Base-by-base conservation (phyloP, 2,113 vertebrate species). In the Pimephales promelas region DNA sequence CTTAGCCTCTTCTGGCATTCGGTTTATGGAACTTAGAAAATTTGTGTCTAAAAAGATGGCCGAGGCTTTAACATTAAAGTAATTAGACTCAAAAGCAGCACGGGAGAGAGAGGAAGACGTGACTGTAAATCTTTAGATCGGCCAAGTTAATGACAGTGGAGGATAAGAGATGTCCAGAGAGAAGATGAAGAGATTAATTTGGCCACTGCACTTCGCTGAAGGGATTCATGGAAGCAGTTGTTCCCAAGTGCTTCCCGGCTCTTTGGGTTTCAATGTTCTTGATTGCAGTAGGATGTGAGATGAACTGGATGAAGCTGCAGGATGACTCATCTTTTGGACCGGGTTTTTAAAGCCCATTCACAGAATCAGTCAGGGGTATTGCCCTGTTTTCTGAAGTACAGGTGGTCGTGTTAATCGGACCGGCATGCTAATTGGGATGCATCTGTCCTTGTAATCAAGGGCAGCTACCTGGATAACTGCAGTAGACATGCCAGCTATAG, bases 101-200 rank as follows among this genome's bases (percentile, higher is more conserved):
- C 75, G 88, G 84, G 79, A 88, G 88, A 87, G 79, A 90, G 83
- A 85, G 86, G 83, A 81, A 24, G 66, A 89, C 84, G 86, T 89
- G 70, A 88, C 88, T 84, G 88, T 91, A 91, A 92, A 93, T 93
- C 86, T 89, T 84, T 31, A 84, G 64, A 82, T 61, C 86, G 77
- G 92, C 93, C 93, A 93, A 92, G 90, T 92, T 92, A 92, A 87
- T 93, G 93, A 93, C 91, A 92, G 86, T 49, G 80, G 88, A 91
- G 91, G 91, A 92, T 92, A 87, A 90, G 78, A 87, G 66, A 88
- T 85, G 90, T 91, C 90, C 84, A 79, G 87, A 82, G 86, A 73
- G 88, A 90, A 87, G 86, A 79, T 91, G 89, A 87, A 82, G 89
- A 90, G 90, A 92, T 94, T 93, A 52, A 92, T 92, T 87, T 90